Conservation (phyloP, 2,888 invertebrate genomes). For the Callimorpha dominula region DNA sequence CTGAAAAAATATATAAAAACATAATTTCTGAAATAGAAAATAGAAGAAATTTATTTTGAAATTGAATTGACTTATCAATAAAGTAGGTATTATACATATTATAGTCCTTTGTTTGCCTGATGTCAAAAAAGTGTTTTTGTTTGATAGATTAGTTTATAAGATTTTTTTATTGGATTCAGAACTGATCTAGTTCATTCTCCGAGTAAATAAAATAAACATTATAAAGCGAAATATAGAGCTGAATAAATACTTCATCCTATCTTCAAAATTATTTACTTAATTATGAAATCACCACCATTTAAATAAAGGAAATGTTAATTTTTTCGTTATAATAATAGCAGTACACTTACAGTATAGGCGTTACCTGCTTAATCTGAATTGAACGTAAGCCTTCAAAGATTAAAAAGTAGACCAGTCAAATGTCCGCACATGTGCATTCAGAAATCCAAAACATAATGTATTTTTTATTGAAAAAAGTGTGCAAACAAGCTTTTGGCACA, state of each 20-base stretch:
- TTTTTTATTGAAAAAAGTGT: neutral
- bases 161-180: too few species aligned
- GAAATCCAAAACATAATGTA: neutral
- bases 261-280: neutral
- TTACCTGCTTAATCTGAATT: slow-evolving; percentile 29
- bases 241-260: neutral
- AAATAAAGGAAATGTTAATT: neutral
- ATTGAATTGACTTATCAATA: too few species aligned
- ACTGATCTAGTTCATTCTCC: too few species aligned
- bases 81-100: too few species aligned
- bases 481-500: neutral
- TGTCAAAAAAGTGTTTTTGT: neutral
- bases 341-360: slow-evolving; percentile 20
- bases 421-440: neutral
- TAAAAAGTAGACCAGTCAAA: slow-evolving; percentile 14
- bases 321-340: neutral
- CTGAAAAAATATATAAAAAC: too few species aligned
- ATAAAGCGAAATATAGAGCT: neutral
- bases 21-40: too few species aligned
- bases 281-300: neutral
- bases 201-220: neutral
- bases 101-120: neutral
- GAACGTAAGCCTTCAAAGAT: slow-evolving; percentile 32
- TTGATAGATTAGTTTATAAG: neutral
- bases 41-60: too few species aligned